Evolutionary conservation across 2,888 invertebrate genomes (phyloP).

Genomic region (Lasioglossum pauxillum): DNA sequence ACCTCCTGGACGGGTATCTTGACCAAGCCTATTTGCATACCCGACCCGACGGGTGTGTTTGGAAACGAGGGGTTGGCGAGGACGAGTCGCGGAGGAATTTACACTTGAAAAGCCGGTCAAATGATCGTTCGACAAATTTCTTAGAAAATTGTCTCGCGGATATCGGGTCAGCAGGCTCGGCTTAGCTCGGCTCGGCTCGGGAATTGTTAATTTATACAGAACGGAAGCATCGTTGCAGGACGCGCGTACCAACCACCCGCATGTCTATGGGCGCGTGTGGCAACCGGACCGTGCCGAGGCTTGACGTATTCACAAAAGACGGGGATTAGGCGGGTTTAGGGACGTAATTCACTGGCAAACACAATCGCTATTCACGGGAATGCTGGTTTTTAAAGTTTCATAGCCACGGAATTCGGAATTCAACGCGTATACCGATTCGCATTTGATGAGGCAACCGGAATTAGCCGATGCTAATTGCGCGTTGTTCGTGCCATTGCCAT

Average conservation of each 20-base stretch:
- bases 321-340: neutral
- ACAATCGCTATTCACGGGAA: neutral
- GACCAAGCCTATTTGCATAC: constrained; percentile 49
- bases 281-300: constrained; percentile 2
- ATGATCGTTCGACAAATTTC: constrained; percentile 62
- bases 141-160: constrained; percentile 63
- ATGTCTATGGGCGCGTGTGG: neutral
- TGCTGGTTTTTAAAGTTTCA: neutral
- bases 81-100: constrained; percentile 36
- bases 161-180: constrained; percentile 27
- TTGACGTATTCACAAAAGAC: neutral
- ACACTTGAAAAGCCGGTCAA: constrained; percentile 52
- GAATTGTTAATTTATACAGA: neutral
- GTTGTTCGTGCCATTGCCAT: neutral
- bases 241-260: neutral
- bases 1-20: constrained; percentile 27
- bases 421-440: neutral
- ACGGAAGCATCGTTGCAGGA: neutral
- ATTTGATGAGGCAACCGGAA: neutral
- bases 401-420: neutral
- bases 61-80: constrained; percentile 3
- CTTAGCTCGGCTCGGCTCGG: neutral
- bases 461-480: neutral
- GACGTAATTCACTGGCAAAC: constrained; percentile 3
- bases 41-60: constrained; percentile 1